Percentiles rank a stretch among this genome's conserved stretches.
phyloP scores from a whole-genome alignment of 2,888 invertebrate genomes.

The Neria commutata region DNA sequence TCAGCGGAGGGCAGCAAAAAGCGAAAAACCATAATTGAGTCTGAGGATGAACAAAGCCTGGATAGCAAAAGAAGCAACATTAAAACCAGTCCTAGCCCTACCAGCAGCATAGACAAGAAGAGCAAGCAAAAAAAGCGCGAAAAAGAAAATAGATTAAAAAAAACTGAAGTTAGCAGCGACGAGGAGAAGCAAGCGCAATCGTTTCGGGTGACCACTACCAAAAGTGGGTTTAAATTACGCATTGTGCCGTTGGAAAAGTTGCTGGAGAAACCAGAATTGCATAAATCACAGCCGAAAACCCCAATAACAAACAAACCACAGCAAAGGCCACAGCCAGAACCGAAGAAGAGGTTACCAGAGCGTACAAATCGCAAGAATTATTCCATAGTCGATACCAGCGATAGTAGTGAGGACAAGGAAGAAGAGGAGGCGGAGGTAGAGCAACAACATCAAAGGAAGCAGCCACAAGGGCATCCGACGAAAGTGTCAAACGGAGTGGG shows the following conservation, averaged over 20 bases:
- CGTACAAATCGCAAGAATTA: conserved; percentile 35
- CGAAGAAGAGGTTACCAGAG: conserved; percentile 31
- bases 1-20: conserved; percentile 19
- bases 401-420: conserved; percentile 33
- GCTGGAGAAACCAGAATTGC: conserved; percentile 45
- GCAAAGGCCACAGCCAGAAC: conserved; percentile 10
- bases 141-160: not conserved
- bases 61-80: not conserved
- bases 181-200: not conserved
- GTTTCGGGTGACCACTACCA: conserved; percentile 23
- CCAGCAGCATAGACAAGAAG: not conserved
- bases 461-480: not conserved
- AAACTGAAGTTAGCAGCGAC: conserved; percentile 5
- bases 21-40: not conserved
- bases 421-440: not conserved
- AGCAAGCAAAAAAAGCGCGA: not conserved
- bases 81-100: not conserved
- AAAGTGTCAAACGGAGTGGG: not conserved
- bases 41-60: not conserved
- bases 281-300: not conserved
- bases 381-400: conserved; percentile 48
- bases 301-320: conserved; percentile 2
- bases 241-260: conserved; percentile 54
- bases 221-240: conserved; percentile 46
- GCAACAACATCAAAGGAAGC: not conserved